phyloP scores from a whole-genome alignment of 1,140 invertebrate species.

The Pararge aegeria region DNA sequence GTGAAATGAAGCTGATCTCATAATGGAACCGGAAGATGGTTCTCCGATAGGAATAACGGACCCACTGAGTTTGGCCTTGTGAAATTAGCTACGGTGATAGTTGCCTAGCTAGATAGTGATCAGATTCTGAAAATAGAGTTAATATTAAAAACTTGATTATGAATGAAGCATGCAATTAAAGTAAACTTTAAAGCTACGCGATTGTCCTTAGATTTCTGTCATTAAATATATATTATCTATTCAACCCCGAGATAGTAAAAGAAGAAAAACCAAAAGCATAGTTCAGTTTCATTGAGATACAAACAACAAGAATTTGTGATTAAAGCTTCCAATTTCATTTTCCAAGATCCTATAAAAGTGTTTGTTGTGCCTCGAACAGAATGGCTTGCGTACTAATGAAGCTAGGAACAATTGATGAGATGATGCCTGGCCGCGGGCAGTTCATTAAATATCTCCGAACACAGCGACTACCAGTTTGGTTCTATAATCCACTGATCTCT shows the following conservation, averaged over 20 bases:
- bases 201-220: background rate
- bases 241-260: background rate
- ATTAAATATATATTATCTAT: background rate
- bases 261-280: background rate
- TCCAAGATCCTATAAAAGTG: constrained; percentile 10
- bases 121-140: background rate
- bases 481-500: constrained; percentile 7
- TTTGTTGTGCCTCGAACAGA: constrained; percentile 15
- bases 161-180: background rate
- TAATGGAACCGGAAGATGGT: too few relatives aligned
- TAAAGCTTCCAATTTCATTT: constrained; percentile 13
- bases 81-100: too few relatives aligned
- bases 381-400: constrained; percentile 30
- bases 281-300: constrained; percentile 4
- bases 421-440: constrained; percentile 27
- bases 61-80: too few relatives aligned
- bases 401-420: constrained; percentile 23
- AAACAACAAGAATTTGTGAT: constrained; percentile 5
- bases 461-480: constrained; percentile 18
- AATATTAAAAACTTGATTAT: background rate
- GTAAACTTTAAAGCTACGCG: background rate
- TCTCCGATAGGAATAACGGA: too few relatives aligned
- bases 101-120: too few relatives aligned
- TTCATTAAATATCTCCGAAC: constrained; percentile 46
- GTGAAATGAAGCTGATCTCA: too few relatives aligned